Evolutionary conservation across 1,140 invertebrate genomes (phyloP), one percentile per base, ranked within the genome.

Genomic region (Drosophila yakuba): DNA sequence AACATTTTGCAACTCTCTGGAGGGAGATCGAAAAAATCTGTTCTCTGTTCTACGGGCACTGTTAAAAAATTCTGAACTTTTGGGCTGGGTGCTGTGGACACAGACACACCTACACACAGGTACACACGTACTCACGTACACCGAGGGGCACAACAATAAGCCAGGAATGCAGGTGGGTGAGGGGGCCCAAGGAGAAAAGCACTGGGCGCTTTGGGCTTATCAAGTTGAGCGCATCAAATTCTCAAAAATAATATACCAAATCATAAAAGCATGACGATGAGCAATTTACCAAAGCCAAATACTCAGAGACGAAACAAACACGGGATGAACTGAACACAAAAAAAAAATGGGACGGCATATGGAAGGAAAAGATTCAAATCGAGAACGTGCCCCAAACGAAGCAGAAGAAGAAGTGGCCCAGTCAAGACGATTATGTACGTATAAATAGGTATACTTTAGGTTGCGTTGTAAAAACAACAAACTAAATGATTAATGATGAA

Each of bases 261-360:
- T 88, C 84, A 88, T 88, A 88, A 88, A 88, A 79, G 84, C 83
- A 88, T 88, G 83, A 88, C 83, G 83, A 89, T 59, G 79, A 88
- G 75, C 79, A 88, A 88, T 88, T 88, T 88, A 88, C 84, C 54
- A 88, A 86, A 69, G 62, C 58, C 81, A 88, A 83, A 83, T 62
- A 78, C 80, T 59, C 38, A 39, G 38, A 44, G 61, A 59, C 44
- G 61, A 68, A 55, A 76, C 35, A 38, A 44, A 52, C 2, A 54
- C 28, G 41, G 28, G 15, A 14, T 39, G 14, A 39, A 14, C 20
- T 20, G 20, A 25, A 25, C 25, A 25, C 0, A 25, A 38, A 38
- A 38, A 52, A 36, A 38, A 55, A 43, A 35, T 1, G 39, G 25
- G 28, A 36, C 38, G 32, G 43, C 32, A 47, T 35, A 25, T 15